Evolutionary conservation across 2,888 invertebrate genomes (phyloP), one percentile per base, ranked within the genome.

Genomic region (Chloroclysta siterata): DNA sequence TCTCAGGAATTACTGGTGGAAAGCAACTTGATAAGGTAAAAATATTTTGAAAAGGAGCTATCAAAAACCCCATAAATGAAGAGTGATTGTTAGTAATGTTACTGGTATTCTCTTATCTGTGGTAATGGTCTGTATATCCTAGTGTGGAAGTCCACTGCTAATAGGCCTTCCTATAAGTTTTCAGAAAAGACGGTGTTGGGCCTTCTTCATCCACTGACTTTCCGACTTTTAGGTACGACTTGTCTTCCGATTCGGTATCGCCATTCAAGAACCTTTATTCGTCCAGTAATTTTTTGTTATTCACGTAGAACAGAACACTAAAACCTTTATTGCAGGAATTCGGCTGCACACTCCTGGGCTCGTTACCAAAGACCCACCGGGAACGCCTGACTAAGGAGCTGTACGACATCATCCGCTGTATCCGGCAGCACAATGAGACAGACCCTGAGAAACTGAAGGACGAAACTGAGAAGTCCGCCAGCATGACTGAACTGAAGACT

Each of bases 1-100:
- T 92, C 6, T 90, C 90, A 0, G 93, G 90, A 0, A 72, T 90
- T 0, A 71, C 87, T 1, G 88, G 92, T 0, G 93, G 93, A 0
- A 90, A 87, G 68, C 88, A 87, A 44, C 77, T 82, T 1, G 88
- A 88, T 54, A 90, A 88, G 87, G 92, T 91, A 72, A 29, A 7
- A 22, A 56, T 2, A 5, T 8, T 17, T 10, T 11, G 8, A 39
- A 39, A 11, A 39, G 10, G 10, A 11, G 36, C 8, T 33, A 33
- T 33, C 22, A 22, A 22, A 22, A 22, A 22, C 22, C 22, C 22
- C 22, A 3, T 22, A 1, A 22, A 22, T 22, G 3, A 22, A 22
- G 22, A 22, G 22, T 22, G 22, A 22, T 22, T 22, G 2, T 3
- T 22, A 22, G 1, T 22, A 22, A 22, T n/a, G n/a, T n/a, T n/a